Conservation (phyloP, 2,888 invertebrate genomes). For the Meteorus cinctellus region DNA sequence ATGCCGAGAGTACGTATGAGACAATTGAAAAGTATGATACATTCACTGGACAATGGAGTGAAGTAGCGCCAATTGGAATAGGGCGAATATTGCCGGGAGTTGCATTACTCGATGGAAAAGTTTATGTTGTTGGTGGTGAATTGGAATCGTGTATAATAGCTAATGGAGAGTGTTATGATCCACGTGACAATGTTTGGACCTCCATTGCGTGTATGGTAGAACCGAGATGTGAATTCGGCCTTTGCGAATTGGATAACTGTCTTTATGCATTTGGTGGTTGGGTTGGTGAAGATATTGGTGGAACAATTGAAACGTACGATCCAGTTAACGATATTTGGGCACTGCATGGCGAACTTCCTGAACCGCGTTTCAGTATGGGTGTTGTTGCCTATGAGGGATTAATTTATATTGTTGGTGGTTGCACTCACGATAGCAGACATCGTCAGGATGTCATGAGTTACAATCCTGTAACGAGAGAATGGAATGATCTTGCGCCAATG, state of each 20-base stretch:
- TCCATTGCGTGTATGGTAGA: slow-evolving; percentile 80
- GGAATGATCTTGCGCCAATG: slow-evolving; percentile 86
- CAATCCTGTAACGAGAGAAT: slow-evolving; percentile 87
- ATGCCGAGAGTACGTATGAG: slow-evolving; percentile 87
- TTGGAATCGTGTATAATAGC: slow-evolving; percentile 91
- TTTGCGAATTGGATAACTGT: slow-evolving; percentile 87
- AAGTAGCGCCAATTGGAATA: slow-evolving; percentile 86
- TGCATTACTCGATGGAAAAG: slow-evolving; percentile 86
- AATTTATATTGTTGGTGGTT: slow-evolving; percentile 94
- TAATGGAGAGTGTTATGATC: slow-evolving; percentile 89
- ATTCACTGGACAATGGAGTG: slow-evolving; percentile 86
- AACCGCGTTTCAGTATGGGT: slow-evolving; percentile 93
- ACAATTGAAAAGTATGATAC: slow-evolving; percentile 89
- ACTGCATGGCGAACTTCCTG: slow-evolving; percentile 85
- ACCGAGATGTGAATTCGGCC: slow-evolving; percentile 91
- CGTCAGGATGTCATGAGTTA: slow-evolving; percentile 87
- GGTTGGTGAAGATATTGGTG: slow-evolving; percentile 93
- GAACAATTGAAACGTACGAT: slow-evolving; percentile 91
- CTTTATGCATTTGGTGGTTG: slow-evolving; percentile 94
- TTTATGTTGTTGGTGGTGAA: slow-evolving; percentile 94
- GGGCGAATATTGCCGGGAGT: slow-evolving; percentile 92
- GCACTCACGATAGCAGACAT: slow-evolving; percentile 86
- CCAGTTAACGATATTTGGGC: slow-evolving; percentile 86
- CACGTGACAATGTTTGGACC: slow-evolving; percentile 78
- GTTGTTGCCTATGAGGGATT: slow-evolving; percentile 87